Percentiles rank a stretch among this genome's conserved stretches.
Conservation (phyloP, 2,113 vertebrate species). For the Morone chrysops region DNA sequence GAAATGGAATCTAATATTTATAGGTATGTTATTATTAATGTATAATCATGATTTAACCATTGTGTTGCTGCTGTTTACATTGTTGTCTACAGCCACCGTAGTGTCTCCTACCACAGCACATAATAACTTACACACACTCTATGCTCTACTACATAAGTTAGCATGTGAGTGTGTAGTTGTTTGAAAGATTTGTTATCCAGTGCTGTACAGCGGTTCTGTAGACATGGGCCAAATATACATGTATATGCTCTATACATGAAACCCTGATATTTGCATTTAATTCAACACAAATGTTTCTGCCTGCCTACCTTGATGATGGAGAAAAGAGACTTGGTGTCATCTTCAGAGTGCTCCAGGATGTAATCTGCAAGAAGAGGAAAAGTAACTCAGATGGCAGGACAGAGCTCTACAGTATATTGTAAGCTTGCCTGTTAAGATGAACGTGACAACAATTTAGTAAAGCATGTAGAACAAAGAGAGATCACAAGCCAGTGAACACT, state of each 20-base stretch:
- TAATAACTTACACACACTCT: not conserved
- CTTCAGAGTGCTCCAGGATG: conserved; percentile 95
- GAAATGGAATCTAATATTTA: no score
- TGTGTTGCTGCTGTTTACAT: no score
- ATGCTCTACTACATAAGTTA: not conserved
- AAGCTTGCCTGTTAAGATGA: not conserved
- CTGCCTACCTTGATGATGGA: conserved; percentile 94
- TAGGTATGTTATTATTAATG: no score
- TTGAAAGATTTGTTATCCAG: not conserved
- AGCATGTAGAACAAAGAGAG: not conserved
- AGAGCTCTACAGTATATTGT: not conserved
- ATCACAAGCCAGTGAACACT: conserved; percentile 74
- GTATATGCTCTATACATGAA: not conserved
- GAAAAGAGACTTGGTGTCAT: conserved; percentile 98
- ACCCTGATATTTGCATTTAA: not conserved
- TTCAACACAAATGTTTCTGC: conserved; percentile 8
- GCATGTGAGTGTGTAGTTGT: not conserved
- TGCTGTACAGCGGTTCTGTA: not conserved
- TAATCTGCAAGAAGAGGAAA: conserved; percentile 82
- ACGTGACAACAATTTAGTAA: not conserved
- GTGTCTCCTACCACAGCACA: not conserved
- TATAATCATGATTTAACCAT: no score
- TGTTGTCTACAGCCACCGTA: no score
- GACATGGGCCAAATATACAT: not conserved
- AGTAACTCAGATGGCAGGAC: conserved; percentile 2